Evolutionary conservation across 1,140 invertebrate genomes (phyloP).

Genomic region (Bombus vancouverensis): DNA sequence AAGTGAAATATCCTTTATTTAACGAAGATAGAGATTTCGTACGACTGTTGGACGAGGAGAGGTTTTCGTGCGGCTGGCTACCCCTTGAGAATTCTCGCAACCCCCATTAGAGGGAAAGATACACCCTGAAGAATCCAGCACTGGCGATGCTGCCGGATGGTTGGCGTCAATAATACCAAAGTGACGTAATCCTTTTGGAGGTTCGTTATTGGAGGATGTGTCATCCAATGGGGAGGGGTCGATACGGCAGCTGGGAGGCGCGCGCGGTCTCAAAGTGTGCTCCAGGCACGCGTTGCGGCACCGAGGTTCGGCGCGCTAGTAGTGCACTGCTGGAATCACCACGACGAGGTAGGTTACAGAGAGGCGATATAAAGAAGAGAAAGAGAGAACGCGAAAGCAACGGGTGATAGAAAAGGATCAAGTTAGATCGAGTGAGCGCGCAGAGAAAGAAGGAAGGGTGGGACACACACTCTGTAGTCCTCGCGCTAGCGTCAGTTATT

Average conservation of each 20-base stretch:
- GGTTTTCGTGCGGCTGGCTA: neutral
- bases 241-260: constrained; percentile 72
- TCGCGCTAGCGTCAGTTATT: constrained; percentile 76
- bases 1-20: constrained; percentile 18
- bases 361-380: constrained; percentile 32
- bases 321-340: constrained; percentile 27
- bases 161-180: constrained; percentile 79
- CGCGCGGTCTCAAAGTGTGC: constrained; percentile 54
- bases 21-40: constrained; percentile 1
- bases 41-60: neutral
- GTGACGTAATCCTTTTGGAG: constrained; percentile 78
- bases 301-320: constrained; percentile 60
- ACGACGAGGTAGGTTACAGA: constrained; percentile 19
- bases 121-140: constrained; percentile 52
- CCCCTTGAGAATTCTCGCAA: constrained; percentile 36
- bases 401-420: constrained; percentile 52
- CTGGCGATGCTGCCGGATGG: constrained; percentile 65
- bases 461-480: constrained; percentile 44
- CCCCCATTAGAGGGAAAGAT: constrained; percentile 27
- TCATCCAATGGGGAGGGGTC: constrained; percentile 78
- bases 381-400: constrained; percentile 8
- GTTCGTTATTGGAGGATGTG: constrained; percentile 80
- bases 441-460: constrained; percentile 46
- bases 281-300: constrained; percentile 60
- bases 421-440: constrained; percentile 31